Conservation (phyloP, 2,113 vertebrate species). For the Daboia siamensis region DNA sequence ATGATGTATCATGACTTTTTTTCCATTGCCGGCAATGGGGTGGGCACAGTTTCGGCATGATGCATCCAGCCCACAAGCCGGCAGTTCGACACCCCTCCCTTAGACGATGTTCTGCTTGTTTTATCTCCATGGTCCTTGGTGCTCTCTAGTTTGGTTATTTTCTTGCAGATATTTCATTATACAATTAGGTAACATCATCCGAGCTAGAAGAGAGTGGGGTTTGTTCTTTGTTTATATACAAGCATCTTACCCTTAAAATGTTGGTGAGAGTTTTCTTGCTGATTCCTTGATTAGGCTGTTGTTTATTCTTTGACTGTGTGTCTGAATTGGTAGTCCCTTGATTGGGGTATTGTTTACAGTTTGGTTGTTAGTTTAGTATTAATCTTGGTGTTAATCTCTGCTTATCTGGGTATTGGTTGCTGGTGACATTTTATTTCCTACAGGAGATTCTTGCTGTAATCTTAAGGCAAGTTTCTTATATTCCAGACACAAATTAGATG, state of each 20-base stretch:
- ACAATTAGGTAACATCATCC: not conserved
- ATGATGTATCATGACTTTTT: no score
- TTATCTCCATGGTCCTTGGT: not conserved
- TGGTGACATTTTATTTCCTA: constrained; percentile 8
- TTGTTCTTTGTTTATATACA: no score
- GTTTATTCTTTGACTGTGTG: not conserved
- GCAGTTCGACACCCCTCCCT: no score
- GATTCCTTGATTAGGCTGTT: not conserved
- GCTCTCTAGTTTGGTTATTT: not conserved
- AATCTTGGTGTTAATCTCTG: not conserved
- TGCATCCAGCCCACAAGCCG: fast-evolving
- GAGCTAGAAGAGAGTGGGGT: not conserved
- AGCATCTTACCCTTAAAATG: no score
- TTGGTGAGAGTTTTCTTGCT: not conserved
- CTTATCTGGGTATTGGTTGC: not conserved
- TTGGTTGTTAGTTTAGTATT: not conserved
- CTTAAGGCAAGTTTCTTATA: constrained; percentile 26
- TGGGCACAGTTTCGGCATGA: no score
- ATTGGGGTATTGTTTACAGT: not conserved
- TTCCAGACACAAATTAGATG: constrained; percentile 41
- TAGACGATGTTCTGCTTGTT: not conserved
- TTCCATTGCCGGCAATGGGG: no score
- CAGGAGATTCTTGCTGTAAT: constrained; percentile 37
- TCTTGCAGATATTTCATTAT: not conserved
- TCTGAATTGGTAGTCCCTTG: not conserved